Evolutionary conservation across 2,113 vertebrate species (phyloP).

Genomic region (Smithornis capensis): DNA sequence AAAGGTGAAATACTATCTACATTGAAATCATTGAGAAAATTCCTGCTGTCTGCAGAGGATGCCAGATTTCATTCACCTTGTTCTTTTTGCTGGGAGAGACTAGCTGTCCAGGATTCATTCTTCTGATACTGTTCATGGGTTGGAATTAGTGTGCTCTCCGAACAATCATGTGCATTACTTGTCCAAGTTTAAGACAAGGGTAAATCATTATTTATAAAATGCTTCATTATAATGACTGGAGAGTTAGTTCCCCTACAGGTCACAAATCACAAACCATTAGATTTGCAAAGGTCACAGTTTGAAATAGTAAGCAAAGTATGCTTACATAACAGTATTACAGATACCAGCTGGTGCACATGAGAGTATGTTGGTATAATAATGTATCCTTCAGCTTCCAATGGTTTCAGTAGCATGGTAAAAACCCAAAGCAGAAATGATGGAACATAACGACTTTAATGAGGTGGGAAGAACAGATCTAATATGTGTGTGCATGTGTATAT

Average conservation of each 20-base stretch:
- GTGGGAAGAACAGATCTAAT: neutral
- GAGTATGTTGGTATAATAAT: neutral
- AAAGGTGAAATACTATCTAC: neutral
- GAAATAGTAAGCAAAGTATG: neutral
- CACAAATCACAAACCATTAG: neutral
- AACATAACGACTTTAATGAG: neutral
- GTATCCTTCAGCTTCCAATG: neutral
- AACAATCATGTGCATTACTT: neutral
- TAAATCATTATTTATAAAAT: neutral
- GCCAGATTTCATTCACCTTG: neutral
- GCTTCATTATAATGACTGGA: neutral
- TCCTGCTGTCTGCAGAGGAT: neutral
- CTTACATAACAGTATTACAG: neutral
- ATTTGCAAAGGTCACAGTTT: neutral
- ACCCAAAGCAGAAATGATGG: neutral
- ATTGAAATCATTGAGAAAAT: neutral
- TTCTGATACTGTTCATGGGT: neutral
- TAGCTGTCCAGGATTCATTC: neutral
- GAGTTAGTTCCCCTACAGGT: neutral
- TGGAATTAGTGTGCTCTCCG: neutral
- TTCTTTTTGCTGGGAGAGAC: neutral
- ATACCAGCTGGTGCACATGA: neutral
- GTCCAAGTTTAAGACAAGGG: neutral
- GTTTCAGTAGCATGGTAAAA: neutral
- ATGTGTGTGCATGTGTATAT: neutral